A percentile compares a stretch with the other conserved stretches of the same genome.
Conservation (phyloP, 2,113 vertebrate genomes). For the Casuarius casuarius region DNA sequence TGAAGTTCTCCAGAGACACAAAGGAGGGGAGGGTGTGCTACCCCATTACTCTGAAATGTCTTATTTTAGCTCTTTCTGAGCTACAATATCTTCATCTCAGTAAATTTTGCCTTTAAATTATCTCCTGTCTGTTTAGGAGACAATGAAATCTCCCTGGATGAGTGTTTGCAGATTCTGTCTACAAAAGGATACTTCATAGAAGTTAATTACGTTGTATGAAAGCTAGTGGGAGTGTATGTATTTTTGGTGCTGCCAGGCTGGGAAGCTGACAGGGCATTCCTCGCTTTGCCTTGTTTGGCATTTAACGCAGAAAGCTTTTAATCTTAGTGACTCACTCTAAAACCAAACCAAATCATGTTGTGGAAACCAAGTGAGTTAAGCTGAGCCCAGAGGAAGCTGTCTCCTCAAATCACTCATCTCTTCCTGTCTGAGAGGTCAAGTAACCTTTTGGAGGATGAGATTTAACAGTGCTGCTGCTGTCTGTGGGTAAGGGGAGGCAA, state of each 20-base stretch:
- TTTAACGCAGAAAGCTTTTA: neutral
- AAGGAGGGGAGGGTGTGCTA: neutral
- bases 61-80: neutral
- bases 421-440: neutral
- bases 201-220: neutral
- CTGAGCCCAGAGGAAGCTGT: neutral
- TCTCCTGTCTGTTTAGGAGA: neutral
- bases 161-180: neutral
- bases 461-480: neutral
- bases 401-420: neutral
- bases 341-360: neutral
- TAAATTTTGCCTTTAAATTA: neutral
- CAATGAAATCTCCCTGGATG: neutral
- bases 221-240: neutral
- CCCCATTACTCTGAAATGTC: neutral
- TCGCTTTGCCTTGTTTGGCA: neutral
- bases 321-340: conserved; percentile 8
- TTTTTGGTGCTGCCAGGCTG: conserved; percentile 35
- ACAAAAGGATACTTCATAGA: neutral
- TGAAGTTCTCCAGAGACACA: neutral
- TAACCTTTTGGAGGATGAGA: neutral
- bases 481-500: neutral
- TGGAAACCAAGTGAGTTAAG: neutral
- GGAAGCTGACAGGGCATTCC: conserved; percentile 25
- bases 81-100: neutral